These are phyloP conservation scores for Brachypodius melanocephalos DNA, from an alignment of 2,113 vertebrate genomes.

Conservation along the genomic window DNA sequence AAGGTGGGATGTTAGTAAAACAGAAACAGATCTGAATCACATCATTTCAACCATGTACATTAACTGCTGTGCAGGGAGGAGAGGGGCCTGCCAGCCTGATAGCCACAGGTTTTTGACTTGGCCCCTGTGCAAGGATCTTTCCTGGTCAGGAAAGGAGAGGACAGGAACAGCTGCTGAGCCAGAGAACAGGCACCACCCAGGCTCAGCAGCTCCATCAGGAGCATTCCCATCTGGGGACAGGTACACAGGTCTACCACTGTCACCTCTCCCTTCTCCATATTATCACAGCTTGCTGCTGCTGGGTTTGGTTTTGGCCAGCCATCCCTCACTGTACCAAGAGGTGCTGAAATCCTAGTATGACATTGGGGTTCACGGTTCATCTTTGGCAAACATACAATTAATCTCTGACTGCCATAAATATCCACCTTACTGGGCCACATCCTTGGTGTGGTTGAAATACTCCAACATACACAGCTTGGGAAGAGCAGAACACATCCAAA, in stretches of 20 bases:
- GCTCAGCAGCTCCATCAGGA: not conserved
- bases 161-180: not conserved
- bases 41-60: not conserved
- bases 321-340: not conserved
- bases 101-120: not conserved
- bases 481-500: not conserved
- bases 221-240: not conserved
- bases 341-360: not conserved
- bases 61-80: not conserved
- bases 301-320: not conserved
- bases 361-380: not conserved
- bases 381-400: not conserved
- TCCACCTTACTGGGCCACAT: not conserved
- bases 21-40: not conserved
- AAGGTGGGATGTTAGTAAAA: not conserved
- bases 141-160: not conserved
- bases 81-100: not conserved
- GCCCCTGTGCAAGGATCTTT: not conserved
- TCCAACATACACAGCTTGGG: rapidly evolving
- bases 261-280: not conserved
- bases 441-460: not conserved
- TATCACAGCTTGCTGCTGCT: not conserved
- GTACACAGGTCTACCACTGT: not conserved
- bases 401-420: not conserved
- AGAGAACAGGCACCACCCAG: not conserved